phyloP scores from a whole-genome alignment of 2,113 vertebrate genomes.

The Pithys albifrons region DNA sequence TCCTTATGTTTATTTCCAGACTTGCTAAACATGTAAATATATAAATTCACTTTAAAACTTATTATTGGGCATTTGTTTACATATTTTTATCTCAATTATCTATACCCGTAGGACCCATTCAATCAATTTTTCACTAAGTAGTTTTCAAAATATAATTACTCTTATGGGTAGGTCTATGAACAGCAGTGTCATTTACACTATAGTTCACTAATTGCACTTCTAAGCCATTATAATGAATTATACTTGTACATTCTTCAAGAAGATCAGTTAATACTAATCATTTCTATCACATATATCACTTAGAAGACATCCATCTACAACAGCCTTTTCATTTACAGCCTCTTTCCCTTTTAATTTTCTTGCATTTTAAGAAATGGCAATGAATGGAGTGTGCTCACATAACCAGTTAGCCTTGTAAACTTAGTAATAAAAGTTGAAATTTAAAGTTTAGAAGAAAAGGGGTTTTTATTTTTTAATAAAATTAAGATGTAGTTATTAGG shows the following conservation, averaged over 20 bases:
- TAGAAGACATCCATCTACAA: constrained; percentile 73
- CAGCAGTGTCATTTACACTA: constrained; percentile 80
- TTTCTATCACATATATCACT: constrained; percentile 78
- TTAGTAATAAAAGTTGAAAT: neutral
- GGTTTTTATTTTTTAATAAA: neutral
- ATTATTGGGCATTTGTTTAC: constrained; percentile 81
- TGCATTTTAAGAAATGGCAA: constrained; percentile 55
- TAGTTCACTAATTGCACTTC: constrained; percentile 81
- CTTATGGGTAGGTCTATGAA: constrained; percentile 79
- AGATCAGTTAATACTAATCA: constrained; percentile 81
- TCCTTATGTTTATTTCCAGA: constrained; percentile 21
- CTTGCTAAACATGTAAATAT: constrained; percentile 57
- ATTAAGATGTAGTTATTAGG: neutral
- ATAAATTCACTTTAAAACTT: constrained; percentile 66
- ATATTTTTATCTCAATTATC: constrained; percentile 81
- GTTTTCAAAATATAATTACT: constrained; percentile 83
- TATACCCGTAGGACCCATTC: constrained; percentile 77
- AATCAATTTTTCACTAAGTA: constrained; percentile 84
- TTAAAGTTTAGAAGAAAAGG: neutral
- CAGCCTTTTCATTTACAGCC: constrained; percentile 69
- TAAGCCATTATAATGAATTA: constrained; percentile 81
- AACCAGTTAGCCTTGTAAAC: constrained; percentile 30
- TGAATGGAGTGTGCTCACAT: neutral
- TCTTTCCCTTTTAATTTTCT: constrained; percentile 75
- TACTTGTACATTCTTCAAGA: constrained; percentile 76